phyloP scores from a whole-genome alignment of 2,797 vertebrate genomes.

The Lagodon rhomboides region DNA sequence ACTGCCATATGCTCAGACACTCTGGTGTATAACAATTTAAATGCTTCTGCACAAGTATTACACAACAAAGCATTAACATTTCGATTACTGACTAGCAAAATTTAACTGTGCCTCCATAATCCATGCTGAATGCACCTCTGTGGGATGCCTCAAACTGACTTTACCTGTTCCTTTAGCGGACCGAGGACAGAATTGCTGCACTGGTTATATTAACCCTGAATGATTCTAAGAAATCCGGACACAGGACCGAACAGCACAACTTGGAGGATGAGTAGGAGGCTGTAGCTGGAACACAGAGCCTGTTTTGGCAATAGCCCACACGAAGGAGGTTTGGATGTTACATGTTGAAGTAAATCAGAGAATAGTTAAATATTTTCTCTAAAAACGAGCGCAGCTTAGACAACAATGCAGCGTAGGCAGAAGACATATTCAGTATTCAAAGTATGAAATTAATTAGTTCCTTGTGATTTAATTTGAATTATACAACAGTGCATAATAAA shows the following conservation, averaged over 20 bases:
- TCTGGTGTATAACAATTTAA: constrained; percentile 7
- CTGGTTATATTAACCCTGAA: constrained; percentile 43
- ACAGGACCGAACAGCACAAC: constrained; percentile 42
- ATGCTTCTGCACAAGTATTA: constrained; percentile 9
- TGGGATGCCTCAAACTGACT: constrained; percentile 6
- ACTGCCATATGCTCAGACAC: constrained; percentile 3
- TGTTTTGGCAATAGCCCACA: constrained; percentile 57
- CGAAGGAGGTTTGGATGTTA: constrained; percentile 47
- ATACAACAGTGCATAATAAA: not conserved
- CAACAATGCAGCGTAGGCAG: not conserved
- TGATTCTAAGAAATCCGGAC: constrained; percentile 27
- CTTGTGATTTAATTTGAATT: constrained; percentile 1
- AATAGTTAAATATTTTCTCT: constrained; percentile 19
- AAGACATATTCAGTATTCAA: not conserved
- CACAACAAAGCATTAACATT: constrained; percentile 1
- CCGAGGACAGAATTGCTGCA: constrained; percentile 28
- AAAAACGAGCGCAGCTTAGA: constrained; percentile 21
- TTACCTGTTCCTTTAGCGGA: constrained; percentile 23
- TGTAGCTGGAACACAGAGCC: constrained; percentile 52
- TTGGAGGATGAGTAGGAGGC: constrained; percentile 62
- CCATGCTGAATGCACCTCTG: not conserved
- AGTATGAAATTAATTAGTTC: constrained; percentile 10
- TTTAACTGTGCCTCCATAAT: constrained; percentile 1
- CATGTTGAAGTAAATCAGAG: constrained; percentile 44
- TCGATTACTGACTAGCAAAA: constrained; percentile 1